phyloP scores from a whole-genome alignment of 2,888 invertebrate genomes.

The Vandiemenella viatica region DNA sequence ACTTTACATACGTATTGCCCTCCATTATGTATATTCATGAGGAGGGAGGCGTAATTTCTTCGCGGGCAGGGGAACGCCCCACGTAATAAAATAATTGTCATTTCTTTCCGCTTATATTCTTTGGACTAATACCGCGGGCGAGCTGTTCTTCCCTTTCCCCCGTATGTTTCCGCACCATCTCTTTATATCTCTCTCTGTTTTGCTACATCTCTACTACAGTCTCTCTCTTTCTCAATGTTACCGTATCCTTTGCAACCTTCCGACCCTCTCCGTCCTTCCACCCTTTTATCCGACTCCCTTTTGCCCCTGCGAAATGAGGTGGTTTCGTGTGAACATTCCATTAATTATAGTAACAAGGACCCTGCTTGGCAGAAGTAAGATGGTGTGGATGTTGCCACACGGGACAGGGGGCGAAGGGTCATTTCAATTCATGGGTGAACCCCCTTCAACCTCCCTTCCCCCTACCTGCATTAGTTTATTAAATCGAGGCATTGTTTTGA shows the following conservation, averaged over 20 bases:
- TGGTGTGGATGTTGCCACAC: too few relatives aligned
- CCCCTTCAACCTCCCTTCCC: conserved; percentile 4
- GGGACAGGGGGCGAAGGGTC: not conserved
- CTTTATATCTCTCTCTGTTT: too few relatives aligned
- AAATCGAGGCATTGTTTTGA: conserved; percentile 17
- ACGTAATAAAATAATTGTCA: conserved; percentile 7
- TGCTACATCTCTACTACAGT: too few relatives aligned
- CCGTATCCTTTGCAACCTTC: too few relatives aligned
- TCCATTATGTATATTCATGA: not conserved
- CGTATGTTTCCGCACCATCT: too few relatives aligned
- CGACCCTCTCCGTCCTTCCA: too few relatives aligned
- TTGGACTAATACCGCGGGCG: conserved; percentile 12
- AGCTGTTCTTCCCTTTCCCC: too few relatives aligned
- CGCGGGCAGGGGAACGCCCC: conserved; percentile 1
- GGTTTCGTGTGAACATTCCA: conserved; percentile 17
- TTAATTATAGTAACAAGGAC: conserved; percentile 16
- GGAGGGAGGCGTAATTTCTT: not conserved
- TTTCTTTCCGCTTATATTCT: conserved; percentile 11
- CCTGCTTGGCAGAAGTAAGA: conserved; percentile 2
- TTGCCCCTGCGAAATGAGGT: conserved; percentile 7
- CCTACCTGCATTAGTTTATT: conserved; percentile 17
- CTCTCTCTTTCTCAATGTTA: too few relatives aligned
- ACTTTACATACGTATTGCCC: not conserved
- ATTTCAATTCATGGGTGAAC: conserved; percentile 10
- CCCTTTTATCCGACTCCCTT: conserved; percentile 1